Percentiles rank a stretch among this genome's conserved stretches.
These are phyloP conservation scores for Ethmia dodecea DNA, from an alignment of 2,888 invertebrate species.

Conservation along the genomic window DNA sequence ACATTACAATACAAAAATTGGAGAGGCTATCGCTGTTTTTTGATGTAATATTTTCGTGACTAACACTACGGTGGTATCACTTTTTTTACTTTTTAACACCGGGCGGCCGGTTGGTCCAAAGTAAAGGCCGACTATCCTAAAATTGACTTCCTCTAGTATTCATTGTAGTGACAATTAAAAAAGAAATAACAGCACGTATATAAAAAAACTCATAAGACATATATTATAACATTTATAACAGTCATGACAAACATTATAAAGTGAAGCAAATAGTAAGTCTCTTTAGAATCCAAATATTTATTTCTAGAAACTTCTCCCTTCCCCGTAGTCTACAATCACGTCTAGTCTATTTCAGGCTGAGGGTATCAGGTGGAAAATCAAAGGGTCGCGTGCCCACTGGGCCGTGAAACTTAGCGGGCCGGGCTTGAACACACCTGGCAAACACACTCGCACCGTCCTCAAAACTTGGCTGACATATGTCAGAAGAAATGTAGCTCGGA, in stretches of 20 bases:
- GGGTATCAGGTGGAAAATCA: constrained; percentile 37
- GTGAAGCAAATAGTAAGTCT: too few relatives aligned
- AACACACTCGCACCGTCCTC: constrained; percentile 18
- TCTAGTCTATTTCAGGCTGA: constrained; percentile 34
- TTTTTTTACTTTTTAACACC: too few relatives aligned
- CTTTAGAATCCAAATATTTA: too few relatives aligned
- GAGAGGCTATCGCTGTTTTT: too few relatives aligned
- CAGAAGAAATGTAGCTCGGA: too few relatives aligned
- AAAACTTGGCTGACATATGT: constrained; percentile 20
- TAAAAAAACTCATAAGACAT: neutral
- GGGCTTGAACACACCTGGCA: constrained; percentile 23
- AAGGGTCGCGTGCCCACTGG: constrained; percentile 27
- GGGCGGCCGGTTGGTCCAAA: too few relatives aligned
- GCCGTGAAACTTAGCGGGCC: constrained; percentile 26
- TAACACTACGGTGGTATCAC: too few relatives aligned
- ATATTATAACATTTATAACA: too few relatives aligned
- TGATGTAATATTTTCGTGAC: too few relatives aligned
- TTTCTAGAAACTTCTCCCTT: neutral
- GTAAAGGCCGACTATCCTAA: too few relatives aligned
- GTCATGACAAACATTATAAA: neutral
- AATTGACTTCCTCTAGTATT: too few relatives aligned
- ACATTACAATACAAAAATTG: too few relatives aligned
- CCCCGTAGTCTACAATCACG: constrained; percentile 23
- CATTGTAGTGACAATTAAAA: neutral
- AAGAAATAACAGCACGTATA: neutral